These are phyloP conservation scores for Pammene aurita DNA, from an alignment of 2,888 invertebrate genomes.

Conservation along the genomic window DNA sequence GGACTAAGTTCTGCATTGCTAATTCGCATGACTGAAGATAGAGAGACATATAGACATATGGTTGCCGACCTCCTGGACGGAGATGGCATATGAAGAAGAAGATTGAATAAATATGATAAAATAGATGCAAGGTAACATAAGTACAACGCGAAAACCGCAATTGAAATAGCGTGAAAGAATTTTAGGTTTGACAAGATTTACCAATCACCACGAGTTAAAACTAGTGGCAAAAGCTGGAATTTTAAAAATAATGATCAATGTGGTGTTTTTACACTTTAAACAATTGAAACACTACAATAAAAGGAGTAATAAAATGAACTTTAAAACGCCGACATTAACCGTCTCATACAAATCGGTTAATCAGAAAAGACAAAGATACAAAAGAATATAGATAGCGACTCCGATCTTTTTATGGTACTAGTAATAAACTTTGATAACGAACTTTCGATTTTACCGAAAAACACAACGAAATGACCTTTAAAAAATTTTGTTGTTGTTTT, in stretches of 20 bases:
- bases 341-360: slow-evolving; percentile 36
- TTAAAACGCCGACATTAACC: slow-evolving; percentile 24
- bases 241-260: background rate
- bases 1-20: too few species aligned
- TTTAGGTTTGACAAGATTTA: background rate
- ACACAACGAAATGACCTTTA: slow-evolving; percentile 29
- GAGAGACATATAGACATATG: too few species aligned
- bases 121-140: too few species aligned
- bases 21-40: too few species aligned
- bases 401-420: slow-evolving; percentile 26
- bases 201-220: background rate
- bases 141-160: too few species aligned
- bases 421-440: slow-evolving; percentile 34
- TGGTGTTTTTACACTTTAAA: background rate
- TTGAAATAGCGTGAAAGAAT: background rate
- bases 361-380: slow-evolving; percentile 28
- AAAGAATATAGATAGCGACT: slow-evolving; percentile 16
- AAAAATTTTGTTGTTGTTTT: slow-evolving; percentile 1
- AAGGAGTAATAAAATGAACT: slow-evolving; percentile 14
- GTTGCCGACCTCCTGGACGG: too few species aligned
- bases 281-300: background rate
- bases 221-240: background rate
- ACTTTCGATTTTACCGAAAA: slow-evolving; percentile 55
- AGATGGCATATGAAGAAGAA: too few species aligned
- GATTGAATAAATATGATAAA: too few species aligned